phyloP scores from a whole-genome alignment of 1,140 invertebrate species.

The Doryteuthis pealeii region DNA sequence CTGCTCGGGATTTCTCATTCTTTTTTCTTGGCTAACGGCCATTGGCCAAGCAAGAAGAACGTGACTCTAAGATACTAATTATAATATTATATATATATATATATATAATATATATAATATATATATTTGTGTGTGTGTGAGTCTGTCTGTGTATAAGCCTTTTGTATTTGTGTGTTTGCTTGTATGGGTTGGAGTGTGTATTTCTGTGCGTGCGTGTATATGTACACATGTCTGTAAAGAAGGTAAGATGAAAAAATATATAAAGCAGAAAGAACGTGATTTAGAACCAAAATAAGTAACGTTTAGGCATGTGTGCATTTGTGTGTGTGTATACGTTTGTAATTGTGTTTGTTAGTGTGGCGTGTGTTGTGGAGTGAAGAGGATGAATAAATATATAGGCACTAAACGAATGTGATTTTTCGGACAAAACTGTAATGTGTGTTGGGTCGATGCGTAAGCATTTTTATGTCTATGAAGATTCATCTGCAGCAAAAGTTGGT shows the following conservation, averaged over 20 bases:
- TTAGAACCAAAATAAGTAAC: not conserved
- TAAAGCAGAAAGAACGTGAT: not conserved
- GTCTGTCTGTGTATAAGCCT: not conserved
- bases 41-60: too few relatives aligned
- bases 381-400: too few relatives aligned
- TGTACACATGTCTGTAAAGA: not conserved
- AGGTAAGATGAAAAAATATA: not conserved
- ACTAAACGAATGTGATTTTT: too few relatives aligned
- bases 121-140: not conserved
- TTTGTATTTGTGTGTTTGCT: not conserved
- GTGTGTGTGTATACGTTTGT: not conserved
- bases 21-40: too few relatives aligned
- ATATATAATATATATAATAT: slow-evolving; percentile 1
- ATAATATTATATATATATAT: not conserved
- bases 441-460: too few relatives aligned
- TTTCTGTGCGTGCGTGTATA: not conserved
- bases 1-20: too few relatives aligned
- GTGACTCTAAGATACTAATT: too few relatives aligned
- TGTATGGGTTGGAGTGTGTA: not conserved
- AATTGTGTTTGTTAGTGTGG: not conserved
- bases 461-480: too few relatives aligned
- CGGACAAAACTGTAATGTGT: too few relatives aligned
- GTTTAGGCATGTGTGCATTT: not conserved
- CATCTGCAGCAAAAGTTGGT: too few relatives aligned
- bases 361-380: too few relatives aligned